Evolutionary conservation across 2,113 vertebrate genomes (phyloP).

Genomic region (Barnardius zonarius): DNA sequence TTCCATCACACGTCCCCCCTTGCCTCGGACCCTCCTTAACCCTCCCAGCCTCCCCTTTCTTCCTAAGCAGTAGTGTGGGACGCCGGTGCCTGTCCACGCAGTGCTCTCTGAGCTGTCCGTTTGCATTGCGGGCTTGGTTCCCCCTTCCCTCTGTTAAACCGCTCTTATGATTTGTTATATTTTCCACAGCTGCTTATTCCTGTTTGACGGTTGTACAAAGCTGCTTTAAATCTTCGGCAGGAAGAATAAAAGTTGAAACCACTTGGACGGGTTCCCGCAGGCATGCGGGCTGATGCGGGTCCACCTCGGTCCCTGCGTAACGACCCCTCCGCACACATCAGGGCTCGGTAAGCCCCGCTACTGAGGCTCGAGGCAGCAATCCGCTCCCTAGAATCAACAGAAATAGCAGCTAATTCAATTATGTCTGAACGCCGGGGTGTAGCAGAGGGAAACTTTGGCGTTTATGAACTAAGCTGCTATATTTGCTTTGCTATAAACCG

Average conservation of each 20-base stretch:
- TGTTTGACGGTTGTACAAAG: slow-evolving; percentile 43
- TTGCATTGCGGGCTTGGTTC: neutral
- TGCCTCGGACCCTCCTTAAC: neutral
- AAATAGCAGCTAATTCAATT: slow-evolving; percentile 45
- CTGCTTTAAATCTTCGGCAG: slow-evolving; percentile 54
- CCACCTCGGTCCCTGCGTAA: neutral
- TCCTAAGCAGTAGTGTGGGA: neutral
- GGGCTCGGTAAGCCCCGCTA: neutral
- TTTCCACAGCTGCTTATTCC: slow-evolving; percentile 62
- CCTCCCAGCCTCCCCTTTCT: neutral
- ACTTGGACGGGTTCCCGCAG: neutral
- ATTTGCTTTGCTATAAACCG: slow-evolving; percentile 61
- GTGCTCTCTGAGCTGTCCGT: neutral
- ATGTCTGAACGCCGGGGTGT: slow-evolving; percentile 41
- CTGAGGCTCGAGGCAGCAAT: neutral
- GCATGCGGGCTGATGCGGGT: neutral
- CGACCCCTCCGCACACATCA: neutral
- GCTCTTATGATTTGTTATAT: slow-evolving; percentile 39
- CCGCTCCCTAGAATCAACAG: neutral
- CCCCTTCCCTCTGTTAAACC: neutral
- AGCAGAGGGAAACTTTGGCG: slow-evolving; percentile 57
- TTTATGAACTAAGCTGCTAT: slow-evolving; percentile 58
- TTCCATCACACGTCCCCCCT: neutral
- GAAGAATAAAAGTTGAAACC: neutral
- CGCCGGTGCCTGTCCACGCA: neutral